Evolutionary conservation across 2,888 invertebrate species (phyloP).

Genomic region (Exephanes ischioxanthus): DNA sequence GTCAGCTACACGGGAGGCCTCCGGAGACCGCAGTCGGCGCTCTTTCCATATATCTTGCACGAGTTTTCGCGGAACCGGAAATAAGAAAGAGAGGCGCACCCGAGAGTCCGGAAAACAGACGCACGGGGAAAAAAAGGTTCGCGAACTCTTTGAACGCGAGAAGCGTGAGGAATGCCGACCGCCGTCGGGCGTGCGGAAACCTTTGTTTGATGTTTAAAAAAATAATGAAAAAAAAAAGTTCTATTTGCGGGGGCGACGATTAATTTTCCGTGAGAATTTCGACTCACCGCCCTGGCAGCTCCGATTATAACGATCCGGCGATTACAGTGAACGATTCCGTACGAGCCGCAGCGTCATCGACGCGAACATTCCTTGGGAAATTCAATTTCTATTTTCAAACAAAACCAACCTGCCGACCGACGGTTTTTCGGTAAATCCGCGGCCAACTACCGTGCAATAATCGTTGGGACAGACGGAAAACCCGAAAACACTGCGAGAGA

Average conservation of each 20-base stretch:
- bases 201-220: constrained; percentile 21
- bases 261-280: constrained; percentile 28
- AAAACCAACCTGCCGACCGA: constrained; percentile 58
- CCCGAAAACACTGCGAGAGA: neutral
- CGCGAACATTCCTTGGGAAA: constrained; percentile 56
- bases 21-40: neutral
- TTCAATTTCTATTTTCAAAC: constrained; percentile 73
- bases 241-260: neutral
- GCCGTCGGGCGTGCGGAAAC: neutral
- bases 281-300: neutral
- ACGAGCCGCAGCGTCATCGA: constrained; percentile 22
- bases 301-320: neutral
- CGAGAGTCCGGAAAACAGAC: neutral
- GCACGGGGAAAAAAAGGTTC: constrained; percentile 4
- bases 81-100: constrained; percentile 16
- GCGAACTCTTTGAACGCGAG: constrained; percentile 26
- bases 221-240: no score
- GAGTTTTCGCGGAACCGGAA: constrained; percentile 52
- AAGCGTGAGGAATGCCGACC: neutral
- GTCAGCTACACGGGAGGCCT: neutral
- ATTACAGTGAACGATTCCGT: constrained; percentile 14
- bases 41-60: constrained; percentile 42
- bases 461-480: neutral
- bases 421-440: neutral
- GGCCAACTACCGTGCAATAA: neutral